These are phyloP conservation scores for Anguilla anguilla DNA, from an alignment of 2,797 vertebrate species.

Conservation along the genomic window DNA sequence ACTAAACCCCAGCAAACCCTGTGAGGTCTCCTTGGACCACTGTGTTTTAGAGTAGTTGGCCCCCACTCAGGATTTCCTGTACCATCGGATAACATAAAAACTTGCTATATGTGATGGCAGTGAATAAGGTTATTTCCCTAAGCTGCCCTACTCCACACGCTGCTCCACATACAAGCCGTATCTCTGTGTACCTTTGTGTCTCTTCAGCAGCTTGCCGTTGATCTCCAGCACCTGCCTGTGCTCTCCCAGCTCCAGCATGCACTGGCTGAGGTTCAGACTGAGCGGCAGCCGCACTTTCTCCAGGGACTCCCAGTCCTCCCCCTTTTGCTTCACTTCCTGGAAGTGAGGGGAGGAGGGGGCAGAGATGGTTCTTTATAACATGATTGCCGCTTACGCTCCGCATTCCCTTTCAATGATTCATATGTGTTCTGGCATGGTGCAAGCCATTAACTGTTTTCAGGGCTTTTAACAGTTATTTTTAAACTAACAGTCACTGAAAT, in stretches of 20 bases:
- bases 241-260: slow-evolving; percentile 70
- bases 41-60: not conserved
- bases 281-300: slow-evolving; percentile 75
- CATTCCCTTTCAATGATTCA: not conserved
- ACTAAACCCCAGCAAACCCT: not conserved
- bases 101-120: not conserved
- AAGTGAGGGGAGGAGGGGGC: not conserved
- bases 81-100: not conserved
- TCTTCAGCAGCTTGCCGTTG: slow-evolving; percentile 69
- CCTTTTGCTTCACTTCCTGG: slow-evolving; percentile 55
- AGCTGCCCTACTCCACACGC: too few relatives aligned
- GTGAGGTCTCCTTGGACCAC: not conserved
- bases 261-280: slow-evolving; percentile 76
- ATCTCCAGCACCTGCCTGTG: slow-evolving; percentile 69
- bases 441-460: not conserved
- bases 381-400: not conserved
- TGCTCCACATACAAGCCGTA: not conserved
- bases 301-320: slow-evolving; percentile 75
- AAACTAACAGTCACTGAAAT: not conserved
- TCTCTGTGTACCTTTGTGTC: slow-evolving; percentile 64
- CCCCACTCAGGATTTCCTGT: not conserved
- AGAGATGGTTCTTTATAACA: not conserved
- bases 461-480: not conserved
- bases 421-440: not conserved
- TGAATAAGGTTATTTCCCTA: not conserved